Evolutionary conservation across 2,113 vertebrate species (phyloP).

Genomic region (Cnemophilus loriae): DNA sequence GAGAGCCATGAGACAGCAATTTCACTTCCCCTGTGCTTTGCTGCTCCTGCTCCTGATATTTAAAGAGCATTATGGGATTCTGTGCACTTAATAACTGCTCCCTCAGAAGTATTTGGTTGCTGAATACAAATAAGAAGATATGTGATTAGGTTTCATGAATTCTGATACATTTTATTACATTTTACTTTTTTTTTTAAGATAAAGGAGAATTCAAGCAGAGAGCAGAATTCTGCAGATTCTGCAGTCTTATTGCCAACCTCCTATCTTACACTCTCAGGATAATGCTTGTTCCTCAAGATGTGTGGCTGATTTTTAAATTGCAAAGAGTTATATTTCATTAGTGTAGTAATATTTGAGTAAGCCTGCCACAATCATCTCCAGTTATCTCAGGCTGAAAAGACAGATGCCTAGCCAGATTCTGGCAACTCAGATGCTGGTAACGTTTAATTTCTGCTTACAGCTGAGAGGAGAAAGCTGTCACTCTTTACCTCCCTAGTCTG

Average conservation of each 20-base stretch:
- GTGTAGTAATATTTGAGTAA: not conserved
- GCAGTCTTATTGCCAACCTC: not conserved
- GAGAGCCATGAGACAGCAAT: conserved; percentile 29
- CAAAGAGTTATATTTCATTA: not conserved
- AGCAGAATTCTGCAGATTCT: not conserved
- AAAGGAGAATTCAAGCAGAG: not conserved
- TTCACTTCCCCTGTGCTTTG: not conserved
- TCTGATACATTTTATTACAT: conserved; percentile 35
- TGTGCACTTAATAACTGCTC: conserved; percentile 11
- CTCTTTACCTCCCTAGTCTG: not conserved
- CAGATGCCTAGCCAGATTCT: not conserved
- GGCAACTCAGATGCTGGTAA: not conserved
- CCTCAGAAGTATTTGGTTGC: conserved; percentile 15
- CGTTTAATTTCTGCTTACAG: not conserved
- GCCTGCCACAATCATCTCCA: not conserved
- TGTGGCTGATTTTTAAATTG: not conserved
- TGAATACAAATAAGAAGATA: conserved; percentile 35
- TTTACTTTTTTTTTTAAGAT: not conserved
- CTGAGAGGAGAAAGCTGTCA: not conserved
- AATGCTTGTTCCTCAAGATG: not conserved
- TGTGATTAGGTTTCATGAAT: conserved; percentile 2
- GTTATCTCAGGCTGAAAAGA: not conserved
- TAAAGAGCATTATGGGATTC: conserved; percentile 55
- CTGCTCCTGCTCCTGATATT: conserved; percentile 36
- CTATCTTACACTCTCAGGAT: not conserved